These are phyloP conservation scores for Calidris pygmaea DNA, from an alignment of 2,113 vertebrate genomes.

Conservation along the genomic window DNA sequence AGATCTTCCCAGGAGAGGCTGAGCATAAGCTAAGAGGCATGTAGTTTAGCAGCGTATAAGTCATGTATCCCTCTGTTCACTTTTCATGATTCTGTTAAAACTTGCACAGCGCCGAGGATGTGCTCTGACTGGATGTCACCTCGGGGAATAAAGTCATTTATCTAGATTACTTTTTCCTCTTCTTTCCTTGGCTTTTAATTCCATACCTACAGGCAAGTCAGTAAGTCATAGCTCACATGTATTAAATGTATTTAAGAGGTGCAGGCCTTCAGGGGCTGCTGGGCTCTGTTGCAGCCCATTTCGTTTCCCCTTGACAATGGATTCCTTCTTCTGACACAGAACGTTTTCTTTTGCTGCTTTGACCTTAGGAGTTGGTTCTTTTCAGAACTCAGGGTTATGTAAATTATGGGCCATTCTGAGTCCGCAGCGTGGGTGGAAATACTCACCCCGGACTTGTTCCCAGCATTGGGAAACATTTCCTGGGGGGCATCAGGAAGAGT, in stretches of 20 bases:
- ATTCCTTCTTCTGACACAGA: conserved; percentile 52
- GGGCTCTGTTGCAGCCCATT: conserved; percentile 25
- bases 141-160: conserved; percentile 80
- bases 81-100: conserved; percentile 81
- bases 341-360: conserved; percentile 27
- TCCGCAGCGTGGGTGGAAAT: not conserved
- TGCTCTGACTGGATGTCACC: conserved; percentile 82
- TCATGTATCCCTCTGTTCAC: conserved; percentile 61
- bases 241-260: conserved; percentile 76
- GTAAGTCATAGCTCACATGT: conserved; percentile 84
- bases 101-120: conserved; percentile 78
- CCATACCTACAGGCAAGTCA: conserved; percentile 83
- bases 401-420: not conserved
- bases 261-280: conserved; percentile 66
- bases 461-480: not conserved
- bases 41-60: conserved; percentile 56
- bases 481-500: too few relatives aligned
- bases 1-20: conserved; percentile 65
- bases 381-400: not conserved
- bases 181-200: conserved; percentile 81
- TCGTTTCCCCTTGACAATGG: conserved; percentile 60
- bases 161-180: conserved; percentile 84
- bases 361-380: conserved; percentile 42
- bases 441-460: not conserved
- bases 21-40: conserved; percentile 65